Evolutionary conservation across 2,888 invertebrate species (phyloP), one percentile per base, ranked within the genome.

Genomic region (Synergus laeviventris): DNA sequence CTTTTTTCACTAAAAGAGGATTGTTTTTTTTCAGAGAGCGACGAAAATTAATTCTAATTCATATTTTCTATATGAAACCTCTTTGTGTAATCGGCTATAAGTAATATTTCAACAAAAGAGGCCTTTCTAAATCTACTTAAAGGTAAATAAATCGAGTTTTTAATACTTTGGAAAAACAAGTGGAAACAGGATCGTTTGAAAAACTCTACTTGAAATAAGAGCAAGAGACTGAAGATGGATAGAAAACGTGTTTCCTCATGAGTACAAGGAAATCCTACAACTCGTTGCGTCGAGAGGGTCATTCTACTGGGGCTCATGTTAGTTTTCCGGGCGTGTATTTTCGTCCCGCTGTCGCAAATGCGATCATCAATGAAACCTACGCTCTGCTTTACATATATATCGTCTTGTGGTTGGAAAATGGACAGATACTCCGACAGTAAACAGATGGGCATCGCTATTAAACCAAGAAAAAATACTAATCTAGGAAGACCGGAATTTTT

Each of bases 341-440:
- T 70, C 70, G 31, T 70, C 31, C 70, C 70, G 49, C 70, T 36
- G 70, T 70, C 70, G 49, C 70, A 70, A 70, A 70, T 70, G 49
- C 49, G 49, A 70, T 70, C 70, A 70, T 70, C 70, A 70, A 70
- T 70, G 70, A 70, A 70, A 70, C 70, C 70, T 36, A 70, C 70
- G 70, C 49, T 49, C 66, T 12, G 49, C 70, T 49, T 54, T 54
- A 31, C 70, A 70, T 70, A 66, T 18, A 42, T 42, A 24, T 16
- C 70, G 49, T 42, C 49, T 31, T 49, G 70, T 36, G 70, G 24
- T 59, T 24, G 21, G 24, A 59, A 59, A 18, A 59, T 0, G 12
- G 24, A 14, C 11, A 24, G 21, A 59, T 24, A 59, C 0, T 12
- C 5, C 5, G 14, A 12, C 11, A 24, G 11, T 1, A 54, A 18